Percentiles rank a stretch among this genome's conserved stretches.
Evolutionary conservation across 2,888 invertebrate species (phyloP).

Genomic region (Chloroclysta siterata): DNA sequence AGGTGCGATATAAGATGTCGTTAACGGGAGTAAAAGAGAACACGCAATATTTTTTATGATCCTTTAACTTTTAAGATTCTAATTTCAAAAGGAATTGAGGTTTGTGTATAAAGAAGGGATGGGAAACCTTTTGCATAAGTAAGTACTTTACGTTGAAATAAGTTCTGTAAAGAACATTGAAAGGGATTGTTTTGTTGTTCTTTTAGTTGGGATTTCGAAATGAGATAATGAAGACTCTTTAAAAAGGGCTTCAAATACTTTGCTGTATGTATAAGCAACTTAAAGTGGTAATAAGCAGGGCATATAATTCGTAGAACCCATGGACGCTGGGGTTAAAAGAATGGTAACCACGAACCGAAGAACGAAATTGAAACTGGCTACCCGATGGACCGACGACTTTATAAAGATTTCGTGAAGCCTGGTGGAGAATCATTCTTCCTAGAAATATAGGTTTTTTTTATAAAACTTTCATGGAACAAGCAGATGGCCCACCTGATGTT

Average conservation of each 20-base stretch:
- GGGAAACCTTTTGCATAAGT: conserved; percentile 4
- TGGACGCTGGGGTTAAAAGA: too few relatives aligned
- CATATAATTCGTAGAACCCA: too few relatives aligned
- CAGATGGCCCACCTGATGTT: too few relatives aligned
- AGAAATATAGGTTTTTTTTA: too few relatives aligned
- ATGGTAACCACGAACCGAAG: too few relatives aligned
- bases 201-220: conserved; percentile 17
- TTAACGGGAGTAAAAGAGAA: conserved; percentile 44
- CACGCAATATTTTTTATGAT: conserved; percentile 37
- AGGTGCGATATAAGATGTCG: conserved; percentile 49
- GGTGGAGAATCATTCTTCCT: too few relatives aligned
- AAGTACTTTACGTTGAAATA: conserved; percentile 49
- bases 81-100: conserved; percentile 36
- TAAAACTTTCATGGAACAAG: too few relatives aligned
- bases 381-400: too few relatives aligned
- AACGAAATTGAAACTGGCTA: too few relatives aligned
- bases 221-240: conserved; percentile 14
- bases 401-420: too few relatives aligned
- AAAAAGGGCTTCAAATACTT: conserved; percentile 1
- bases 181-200: conserved; percentile 44
- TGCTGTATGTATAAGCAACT: too few relatives aligned
- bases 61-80: conserved; percentile 42
- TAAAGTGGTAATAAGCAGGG: too few relatives aligned
- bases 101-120: conserved; percentile 30
- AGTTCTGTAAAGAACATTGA: conserved; percentile 63